Base-by-base conservation (phyloP, 2,888 invertebrate genomes). In the Iselma pallidipennis region DNA sequence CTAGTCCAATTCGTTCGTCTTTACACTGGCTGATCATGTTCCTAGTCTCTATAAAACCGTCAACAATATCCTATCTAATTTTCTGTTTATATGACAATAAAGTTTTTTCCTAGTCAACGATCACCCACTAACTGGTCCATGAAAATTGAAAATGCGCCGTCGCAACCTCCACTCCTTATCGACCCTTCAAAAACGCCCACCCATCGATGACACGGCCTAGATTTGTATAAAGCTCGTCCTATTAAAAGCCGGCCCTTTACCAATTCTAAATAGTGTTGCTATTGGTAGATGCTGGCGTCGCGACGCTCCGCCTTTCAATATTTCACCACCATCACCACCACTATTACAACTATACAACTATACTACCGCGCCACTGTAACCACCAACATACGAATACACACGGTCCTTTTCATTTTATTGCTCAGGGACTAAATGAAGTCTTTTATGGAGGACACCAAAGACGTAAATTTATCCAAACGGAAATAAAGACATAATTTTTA, bases 171-270 rank as follows among this genome's bases (percentile, higher is more conserved):
- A 57, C 67, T 66, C 68, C 66, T 74, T 73, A 75, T 74, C 77
- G 76, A 75, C 75, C 71, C 72, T 68, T 68, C 66, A 63, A 66
- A 9, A 45, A 68, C 76, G 76, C 76, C 75, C 73, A 73, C 85
- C 84, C 83, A 81, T 83, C 80, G 84, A 84, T 82, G 82, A 84
- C 84, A 82, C 84, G 81, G 76, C 76, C 78, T 78, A 70, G 71
- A 71, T 74, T 70, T 70, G 66, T 64, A 68, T 69, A 69, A 69
- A 71, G 63, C 63, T 78, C 76, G 77, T 74, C 81, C 79, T 77
- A 76, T 79, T 78, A 78, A 81, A 81, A 79, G 82, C 83, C 84
- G 84, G 83, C 84, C 85, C 84, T 85, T 83, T 83, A 84, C 21
- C 9, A 2, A 84, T 84, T 83, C 82, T 78, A 74, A 80, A 81